A percentile compares a stretch with the other conserved stretches of the same genome.
phyloP scores from a whole-genome alignment of 1,140 invertebrate species.

The Papilio aristodemus region DNA sequence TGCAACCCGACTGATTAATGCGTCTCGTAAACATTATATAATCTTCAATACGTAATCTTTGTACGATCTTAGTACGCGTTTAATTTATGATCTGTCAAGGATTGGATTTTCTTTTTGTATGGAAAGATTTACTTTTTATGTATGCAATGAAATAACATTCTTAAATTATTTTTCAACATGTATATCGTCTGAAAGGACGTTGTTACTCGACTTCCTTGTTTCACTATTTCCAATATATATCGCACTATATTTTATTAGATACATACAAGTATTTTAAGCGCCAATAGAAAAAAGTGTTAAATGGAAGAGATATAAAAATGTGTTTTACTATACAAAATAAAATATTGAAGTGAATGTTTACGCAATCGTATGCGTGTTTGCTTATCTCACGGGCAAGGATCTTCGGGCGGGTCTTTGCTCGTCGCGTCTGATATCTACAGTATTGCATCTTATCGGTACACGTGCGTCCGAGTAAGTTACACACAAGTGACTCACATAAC shows the following conservation, averaged over 20 bases:
- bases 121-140: neutral
- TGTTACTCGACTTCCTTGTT: too few relatives aligned
- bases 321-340: neutral
- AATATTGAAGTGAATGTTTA: slow-evolving; percentile 4
- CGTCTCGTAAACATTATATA: neutral
- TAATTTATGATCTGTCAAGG: neutral
- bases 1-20: slow-evolving; percentile 20
- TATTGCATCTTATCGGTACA: slow-evolving; percentile 32
- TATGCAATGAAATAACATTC: neutral
- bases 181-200: too few relatives aligned
- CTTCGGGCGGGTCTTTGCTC: slow-evolving; percentile 21
- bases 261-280: neutral
- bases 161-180: neutral
- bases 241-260: too few relatives aligned
- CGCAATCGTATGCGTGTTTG: slow-evolving; percentile 22
- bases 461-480: slow-evolving; percentile 24
- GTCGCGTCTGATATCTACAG: slow-evolving; percentile 20
- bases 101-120: neutral
- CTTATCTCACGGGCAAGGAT: slow-evolving; percentile 35
- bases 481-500: slow-evolving; percentile 26
- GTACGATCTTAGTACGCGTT: neutral
- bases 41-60: neutral
- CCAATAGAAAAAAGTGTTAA: neutral
- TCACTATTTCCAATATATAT: too few relatives aligned
- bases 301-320: neutral